A percentile compares a stretch with the other conserved stretches of the same genome.
Conservation (phyloP, 2,888 invertebrate species). For the Alloplasta piceator region DNA sequence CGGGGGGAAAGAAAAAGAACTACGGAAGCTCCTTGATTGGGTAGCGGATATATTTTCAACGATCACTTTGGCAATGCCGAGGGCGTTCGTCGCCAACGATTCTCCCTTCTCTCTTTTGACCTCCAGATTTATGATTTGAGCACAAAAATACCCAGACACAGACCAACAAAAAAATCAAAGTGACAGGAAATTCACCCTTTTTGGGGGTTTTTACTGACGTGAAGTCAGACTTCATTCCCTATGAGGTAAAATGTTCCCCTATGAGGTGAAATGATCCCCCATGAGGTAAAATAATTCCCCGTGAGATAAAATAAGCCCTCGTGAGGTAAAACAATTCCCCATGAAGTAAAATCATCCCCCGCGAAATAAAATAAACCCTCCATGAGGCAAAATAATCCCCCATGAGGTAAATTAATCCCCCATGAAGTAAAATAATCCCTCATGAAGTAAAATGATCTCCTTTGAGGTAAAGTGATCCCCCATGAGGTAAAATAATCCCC, state of each 20-base stretch:
- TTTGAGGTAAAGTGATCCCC: too few relatives aligned
- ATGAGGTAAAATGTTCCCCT: not conserved
- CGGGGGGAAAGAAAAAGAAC: conserved; percentile 2
- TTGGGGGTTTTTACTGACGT: not conserved
- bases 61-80: conserved; percentile 30
- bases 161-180: not conserved
- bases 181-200: not conserved
- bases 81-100: conserved; percentile 21
- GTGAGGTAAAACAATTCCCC: too few relatives aligned
- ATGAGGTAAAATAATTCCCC: too few relatives aligned
- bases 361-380: too few relatives aligned
- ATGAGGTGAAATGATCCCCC: too few relatives aligned
- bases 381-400: too few relatives aligned
- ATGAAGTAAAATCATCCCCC: too few relatives aligned
- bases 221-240: not conserved
- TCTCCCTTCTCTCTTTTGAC: conserved; percentile 13
- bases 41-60: conserved; percentile 49
- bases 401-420: too few relatives aligned
- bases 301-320: too few relatives aligned
- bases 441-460: too few relatives aligned
- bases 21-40: conserved; percentile 55
- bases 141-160: not conserved
- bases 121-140: conserved; percentile 20
- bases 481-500: too few relatives aligned
- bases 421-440: too few relatives aligned